A percentile compares a stretch with the other conserved stretches of the same genome.
These are phyloP conservation scores for Amia ocellicauda DNA, from an alignment of 2,113 vertebrate species.

Conservation along the genomic window DNA sequence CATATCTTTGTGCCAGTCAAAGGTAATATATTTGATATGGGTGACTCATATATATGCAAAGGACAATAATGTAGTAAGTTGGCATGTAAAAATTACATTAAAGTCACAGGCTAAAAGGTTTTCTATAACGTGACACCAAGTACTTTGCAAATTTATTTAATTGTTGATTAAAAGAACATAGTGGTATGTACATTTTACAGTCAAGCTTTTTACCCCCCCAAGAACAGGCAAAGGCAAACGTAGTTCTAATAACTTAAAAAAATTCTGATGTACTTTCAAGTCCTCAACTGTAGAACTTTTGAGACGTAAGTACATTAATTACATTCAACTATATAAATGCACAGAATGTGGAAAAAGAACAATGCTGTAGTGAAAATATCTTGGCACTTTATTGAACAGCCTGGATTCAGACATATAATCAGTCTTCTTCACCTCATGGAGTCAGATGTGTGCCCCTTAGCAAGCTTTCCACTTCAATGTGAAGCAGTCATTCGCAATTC, in stretches of 20 bases:
- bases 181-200: conserved; percentile 32
- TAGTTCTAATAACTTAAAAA: conserved; percentile 27
- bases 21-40: too few relatives aligned
- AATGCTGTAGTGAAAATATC: conserved; percentile 22
- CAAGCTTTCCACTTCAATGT: conserved; percentile 75
- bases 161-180: conserved; percentile 31
- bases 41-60: too few relatives aligned
- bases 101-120: neutral
- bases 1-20: too few relatives aligned
- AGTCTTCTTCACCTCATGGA: conserved; percentile 21
- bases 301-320: conserved; percentile 9
- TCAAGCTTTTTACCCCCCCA: conserved; percentile 16
- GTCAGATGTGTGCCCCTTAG: conserved; percentile 17
- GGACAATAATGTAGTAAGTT: neutral
- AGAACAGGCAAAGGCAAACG: conserved; percentile 20
- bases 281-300: conserved; percentile 7
- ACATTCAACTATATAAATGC: conserved; percentile 27
- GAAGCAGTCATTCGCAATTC: conserved; percentile 57
- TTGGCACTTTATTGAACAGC: conserved; percentile 27
- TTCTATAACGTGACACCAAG: conserved; percentile 1
- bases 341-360: conserved; percentile 6
- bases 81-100: too few relatives aligned
- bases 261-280: conserved; percentile 10
- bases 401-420: neutral
- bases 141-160: conserved; percentile 30